Evolutionary conservation across 2,888 invertebrate species (phyloP), one percentile per base, ranked within the genome.

Genomic region (Xylota segnis): DNA sequence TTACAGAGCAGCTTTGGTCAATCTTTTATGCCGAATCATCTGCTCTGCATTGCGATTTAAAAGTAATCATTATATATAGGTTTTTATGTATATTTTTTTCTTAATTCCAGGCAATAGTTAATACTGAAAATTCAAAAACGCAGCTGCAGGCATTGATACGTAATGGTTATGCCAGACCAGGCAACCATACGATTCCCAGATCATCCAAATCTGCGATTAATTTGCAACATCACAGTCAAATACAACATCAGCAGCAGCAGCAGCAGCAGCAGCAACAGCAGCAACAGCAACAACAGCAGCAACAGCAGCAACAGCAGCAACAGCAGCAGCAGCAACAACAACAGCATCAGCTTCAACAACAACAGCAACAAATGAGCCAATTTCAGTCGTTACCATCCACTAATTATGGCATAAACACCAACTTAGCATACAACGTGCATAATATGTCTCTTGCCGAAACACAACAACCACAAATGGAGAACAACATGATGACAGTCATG

Each of bases 121-220:
- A 88, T 83, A 90, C 88, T 74, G 92, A 92, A 65, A 89, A 89
- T 65, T 88, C 90, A 65, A 89, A 90, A 78, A 90, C 90, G 75
- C 89, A 91, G 87, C 87, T 92, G 66, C 91, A 92, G 87, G 90
- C 90, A 70, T 84, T 92, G 83, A 91, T 91, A 87, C 90, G 92
- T 56, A 92, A 92, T 84, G 92, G 92, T 43, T 92, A 90, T 87
- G 89, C 90, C 18, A 89, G 92, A 61, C 88, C 89, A 37, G 89
- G 89, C 34, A 90, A 90, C 84, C 91, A 91, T 82, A 88, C 89
- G 58, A 88, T 89, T 32, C 90, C 91, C 56, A 90, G 92, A 75
- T 90, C 90, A 66, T 87, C 88, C 16, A 92, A 90, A 84, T 88
- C 91, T n/a, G 88, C 90, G 56, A 88, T 89, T 12, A 89, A 90